Percentiles rank a stretch among this genome's conserved stretches.
These are phyloP conservation scores for Equus przewalskii DNA, from an alignment of 2,113 vertebrate genomes.

Conservation along the genomic window DNA sequence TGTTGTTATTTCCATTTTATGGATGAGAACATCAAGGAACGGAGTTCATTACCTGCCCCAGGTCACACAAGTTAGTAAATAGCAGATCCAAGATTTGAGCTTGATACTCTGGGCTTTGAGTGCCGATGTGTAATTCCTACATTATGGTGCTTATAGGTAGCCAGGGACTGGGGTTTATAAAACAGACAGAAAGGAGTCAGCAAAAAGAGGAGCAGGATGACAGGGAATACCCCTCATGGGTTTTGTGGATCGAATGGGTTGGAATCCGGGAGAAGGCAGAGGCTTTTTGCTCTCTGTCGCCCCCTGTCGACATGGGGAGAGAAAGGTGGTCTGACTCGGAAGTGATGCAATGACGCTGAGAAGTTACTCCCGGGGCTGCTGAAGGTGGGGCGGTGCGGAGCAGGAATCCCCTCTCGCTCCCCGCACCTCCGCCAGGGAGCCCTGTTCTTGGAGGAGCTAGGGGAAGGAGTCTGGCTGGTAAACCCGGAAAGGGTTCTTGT, in stretches of 20 bases:
- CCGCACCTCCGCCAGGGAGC: rapidly evolving
- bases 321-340: neutral
- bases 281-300: neutral
- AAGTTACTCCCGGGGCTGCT: no score
- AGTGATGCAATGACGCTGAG: neutral
- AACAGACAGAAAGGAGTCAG: neutral
- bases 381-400: neutral
- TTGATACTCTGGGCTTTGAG: neutral
- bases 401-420: neutral
- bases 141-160: neutral
- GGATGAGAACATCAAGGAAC: neutral
- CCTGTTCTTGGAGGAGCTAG: neutral
- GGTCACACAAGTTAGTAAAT: neutral
- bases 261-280: rapidly evolving
- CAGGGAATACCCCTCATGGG: neutral
- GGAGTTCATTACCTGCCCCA: neutral
- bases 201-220: neutral
- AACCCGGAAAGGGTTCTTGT: neutral
- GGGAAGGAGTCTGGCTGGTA: neutral
- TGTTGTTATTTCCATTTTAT: neutral
- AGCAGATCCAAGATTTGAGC: neutral
- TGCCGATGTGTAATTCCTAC: neutral
- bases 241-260: neutral
- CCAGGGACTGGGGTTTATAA: neutral
- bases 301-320: neutral